A percentile compares a stretch with the other conserved stretches of the same genome.
Evolutionary conservation across 2,113 vertebrate species (phyloP).

Genomic region (Apteryx owenii): DNA sequence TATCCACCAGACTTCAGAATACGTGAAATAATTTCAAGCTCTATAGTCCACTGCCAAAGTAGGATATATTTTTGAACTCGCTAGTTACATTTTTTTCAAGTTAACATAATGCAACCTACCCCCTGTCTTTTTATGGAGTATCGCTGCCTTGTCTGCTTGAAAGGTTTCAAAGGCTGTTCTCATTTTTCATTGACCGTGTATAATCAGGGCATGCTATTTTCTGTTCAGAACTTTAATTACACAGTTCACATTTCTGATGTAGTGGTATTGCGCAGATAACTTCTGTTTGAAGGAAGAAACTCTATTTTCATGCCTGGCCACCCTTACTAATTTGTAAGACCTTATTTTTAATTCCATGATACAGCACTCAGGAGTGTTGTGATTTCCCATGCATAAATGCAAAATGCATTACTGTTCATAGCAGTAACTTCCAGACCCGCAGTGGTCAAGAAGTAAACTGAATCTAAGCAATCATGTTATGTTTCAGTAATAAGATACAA

Average conservation of each 20-base stretch:
- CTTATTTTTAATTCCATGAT: background rate
- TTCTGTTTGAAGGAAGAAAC: background rate
- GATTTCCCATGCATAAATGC: background rate
- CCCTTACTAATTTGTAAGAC: background rate
- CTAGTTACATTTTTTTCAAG: background rate
- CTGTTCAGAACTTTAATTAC: background rate
- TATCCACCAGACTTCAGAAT: background rate
- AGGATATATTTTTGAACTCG: background rate
- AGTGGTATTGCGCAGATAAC: background rate
- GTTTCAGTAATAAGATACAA: background rate
- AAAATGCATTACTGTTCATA: background rate
- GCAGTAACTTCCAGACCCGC: background rate
- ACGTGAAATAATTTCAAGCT: background rate
- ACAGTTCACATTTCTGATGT: background rate
- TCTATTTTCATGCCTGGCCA: background rate
- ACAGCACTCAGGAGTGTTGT: background rate
- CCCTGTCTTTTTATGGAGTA: background rate
- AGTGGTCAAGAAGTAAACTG: background rate
- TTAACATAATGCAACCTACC: background rate
- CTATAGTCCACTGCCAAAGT: background rate
- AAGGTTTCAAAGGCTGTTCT: background rate
- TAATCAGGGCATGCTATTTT: background rate
- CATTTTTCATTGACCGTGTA: background rate
- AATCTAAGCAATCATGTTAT: background rate
- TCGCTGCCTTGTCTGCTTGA: background rate